These are phyloP conservation scores for Alosa alosa DNA, from an alignment of 2,113 vertebrate genomes.

Conservation along the genomic window DNA sequence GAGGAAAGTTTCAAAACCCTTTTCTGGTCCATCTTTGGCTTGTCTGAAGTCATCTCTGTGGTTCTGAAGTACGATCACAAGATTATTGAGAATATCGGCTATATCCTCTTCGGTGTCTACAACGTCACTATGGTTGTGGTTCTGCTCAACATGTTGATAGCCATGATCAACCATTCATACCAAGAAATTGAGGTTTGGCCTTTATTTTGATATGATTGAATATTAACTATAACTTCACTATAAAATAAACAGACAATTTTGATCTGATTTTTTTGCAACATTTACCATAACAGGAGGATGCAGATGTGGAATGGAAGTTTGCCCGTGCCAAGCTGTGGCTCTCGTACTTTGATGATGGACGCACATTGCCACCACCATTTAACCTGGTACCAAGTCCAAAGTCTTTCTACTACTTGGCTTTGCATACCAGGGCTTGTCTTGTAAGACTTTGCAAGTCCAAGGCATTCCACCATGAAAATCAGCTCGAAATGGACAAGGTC, in stretches of 20 bases:
- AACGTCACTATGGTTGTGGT: conserved; percentile 99
- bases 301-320: conserved; percentile 98
- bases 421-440: conserved; percentile 89
- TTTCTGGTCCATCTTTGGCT: conserved; percentile 97
- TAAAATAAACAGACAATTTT: no score
- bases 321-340: conserved; percentile 95
- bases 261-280: neutral
- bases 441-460: conserved; percentile 86
- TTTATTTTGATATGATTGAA: neutral
- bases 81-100: conserved; percentile 98
- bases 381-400: conserved; percentile 97
- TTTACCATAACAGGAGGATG: conserved; percentile 79
- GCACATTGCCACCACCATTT: conserved; percentile 92
- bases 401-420: conserved; percentile 94
- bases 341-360: conserved; percentile 96
- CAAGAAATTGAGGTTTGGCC: conserved; percentile 92
- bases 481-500: conserved; percentile 94
- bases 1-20: conserved; percentile 98
- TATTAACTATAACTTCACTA: no score
- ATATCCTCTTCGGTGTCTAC: conserved; percentile 93
- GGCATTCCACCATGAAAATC: conserved; percentile 81
- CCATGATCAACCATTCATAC: conserved; percentile 99
- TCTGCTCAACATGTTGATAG: conserved; percentile 98
- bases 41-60: conserved; percentile 96
- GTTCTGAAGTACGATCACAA: conserved; percentile 97